Evolutionary conservation across 2,113 vertebrate species (phyloP), one percentile per base, ranked within the genome.

Genomic region (Dicentrarchus labrax): DNA sequence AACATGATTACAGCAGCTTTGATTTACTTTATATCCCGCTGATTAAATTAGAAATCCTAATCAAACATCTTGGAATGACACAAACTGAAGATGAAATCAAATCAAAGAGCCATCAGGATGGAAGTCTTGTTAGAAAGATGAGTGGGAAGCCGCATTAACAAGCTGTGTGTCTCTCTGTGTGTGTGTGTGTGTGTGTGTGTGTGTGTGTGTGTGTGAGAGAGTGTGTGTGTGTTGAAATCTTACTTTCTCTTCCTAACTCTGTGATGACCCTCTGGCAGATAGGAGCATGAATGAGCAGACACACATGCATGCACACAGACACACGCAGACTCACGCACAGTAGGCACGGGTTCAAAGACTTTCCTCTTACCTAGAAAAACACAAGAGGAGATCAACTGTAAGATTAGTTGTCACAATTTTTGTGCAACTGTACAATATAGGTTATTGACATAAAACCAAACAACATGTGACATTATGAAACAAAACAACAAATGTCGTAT

Each of bases 41-140:
- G 71, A 88, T 84, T 83, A 59, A 73, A 86, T 91, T 83, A 59
- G 41, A 76, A 82, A 30, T 57, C 62, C 62, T 13, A 86, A 88
- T 83, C 77, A 82, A 89, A 86, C 45, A 65, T 67, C 70, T 77
- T 77, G 47, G 48, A 79, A 79, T 65, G 80, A 76, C 76, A 79
- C 39, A 39, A 64, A 80, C 16, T 60, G 78, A 68, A 85, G 78
- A 60, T 71, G 67, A 84, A 84, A 82, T 80, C 57, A 66, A 90
- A 87, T 89, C 65, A 90, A 88, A 87, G 19, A 78, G 76, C 65
- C 57, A 73, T 72, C 73, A 75, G 65, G 81, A 76, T 64, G 68
- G 80, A 73, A 72, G 82, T 76, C 65, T 61, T 72, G 78, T 86
- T 82, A 24, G 56, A 70, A 66, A 73, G 82, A 85, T 43, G 61